phyloP scores from a whole-genome alignment of 2,797 vertebrate species.

The Eptatretus atami region DNA sequence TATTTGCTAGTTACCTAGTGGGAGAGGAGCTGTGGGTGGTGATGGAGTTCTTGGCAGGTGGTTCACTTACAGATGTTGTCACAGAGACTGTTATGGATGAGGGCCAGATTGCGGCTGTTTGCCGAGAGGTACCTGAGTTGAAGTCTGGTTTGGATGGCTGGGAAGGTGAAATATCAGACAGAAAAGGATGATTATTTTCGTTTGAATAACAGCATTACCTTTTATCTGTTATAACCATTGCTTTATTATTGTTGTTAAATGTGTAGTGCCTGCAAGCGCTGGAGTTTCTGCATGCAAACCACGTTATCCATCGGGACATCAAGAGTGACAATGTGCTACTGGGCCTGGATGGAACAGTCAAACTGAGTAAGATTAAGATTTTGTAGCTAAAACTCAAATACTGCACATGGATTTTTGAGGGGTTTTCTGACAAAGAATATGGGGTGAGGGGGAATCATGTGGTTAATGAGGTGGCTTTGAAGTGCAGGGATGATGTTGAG shows the following conservation, averaged over 20 bases:
- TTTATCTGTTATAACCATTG: too few species aligned
- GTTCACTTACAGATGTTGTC: slow-evolving; percentile 65
- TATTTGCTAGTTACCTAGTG: slow-evolving; percentile 41
- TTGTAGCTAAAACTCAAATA: too few species aligned
- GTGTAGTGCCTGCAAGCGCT: slow-evolving; percentile 62
- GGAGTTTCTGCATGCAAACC: slow-evolving; percentile 77
- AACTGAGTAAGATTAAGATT: slow-evolving; percentile 35
- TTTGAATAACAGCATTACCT: too few species aligned
- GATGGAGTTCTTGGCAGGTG: slow-evolving; percentile 89
- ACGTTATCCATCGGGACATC: slow-evolving; percentile 89
- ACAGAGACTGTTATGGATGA: slow-evolving; percentile 92
- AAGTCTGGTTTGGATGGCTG: too few species aligned
- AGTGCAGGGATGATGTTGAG: too few species aligned
- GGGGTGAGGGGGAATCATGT: too few species aligned
- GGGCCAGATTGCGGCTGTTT: slow-evolving; percentile 74
- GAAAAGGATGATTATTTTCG: too few species aligned
- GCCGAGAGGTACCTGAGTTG: slow-evolving; percentile 33
- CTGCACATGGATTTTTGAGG: too few species aligned
- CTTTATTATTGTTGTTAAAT: neutral
- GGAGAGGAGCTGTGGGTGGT: slow-evolving; percentile 90
- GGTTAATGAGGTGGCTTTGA: too few species aligned
- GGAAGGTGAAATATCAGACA: too few species aligned
- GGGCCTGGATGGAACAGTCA: slow-evolving; percentile 88
- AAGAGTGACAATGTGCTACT: slow-evolving; percentile 92
- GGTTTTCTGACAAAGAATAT: too few species aligned